These are phyloP conservation scores for Scytalopus superciliaris DNA, from an alignment of 2,113 vertebrate species.

Conservation along the genomic window DNA sequence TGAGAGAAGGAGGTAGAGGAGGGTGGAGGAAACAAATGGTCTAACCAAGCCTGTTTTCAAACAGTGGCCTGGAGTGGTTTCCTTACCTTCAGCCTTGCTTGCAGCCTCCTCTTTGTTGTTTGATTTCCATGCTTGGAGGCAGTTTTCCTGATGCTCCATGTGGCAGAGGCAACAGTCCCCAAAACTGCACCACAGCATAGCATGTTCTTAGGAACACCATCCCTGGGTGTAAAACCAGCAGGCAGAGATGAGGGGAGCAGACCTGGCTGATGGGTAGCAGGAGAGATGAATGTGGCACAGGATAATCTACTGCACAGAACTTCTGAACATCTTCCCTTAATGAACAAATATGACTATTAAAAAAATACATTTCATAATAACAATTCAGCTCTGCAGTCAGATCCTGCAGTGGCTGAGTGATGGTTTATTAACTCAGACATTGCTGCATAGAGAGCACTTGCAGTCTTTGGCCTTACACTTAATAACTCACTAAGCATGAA, in stretches of 20 bases:
- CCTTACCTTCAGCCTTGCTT: not conserved
- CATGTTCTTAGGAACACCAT: not conserved
- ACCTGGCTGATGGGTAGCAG: not conserved
- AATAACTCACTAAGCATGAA: constrained; percentile 67
- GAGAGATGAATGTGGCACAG: not conserved
- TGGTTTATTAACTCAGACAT: constrained; percentile 66
- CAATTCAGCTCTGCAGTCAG: constrained; percentile 2
- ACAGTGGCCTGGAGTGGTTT: not conserved
- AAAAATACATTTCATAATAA: constrained; percentile 1
- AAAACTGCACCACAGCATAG: not conserved
- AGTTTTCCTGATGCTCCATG: not conserved
- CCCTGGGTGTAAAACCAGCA: not conserved
- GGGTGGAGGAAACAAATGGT: not conserved
- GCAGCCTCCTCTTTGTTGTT: not conserved
- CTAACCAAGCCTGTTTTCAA: not conserved
- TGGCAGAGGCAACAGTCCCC: not conserved
- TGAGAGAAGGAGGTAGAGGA: not conserved
- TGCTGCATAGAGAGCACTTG: constrained; percentile 46
- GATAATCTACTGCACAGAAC: not conserved
- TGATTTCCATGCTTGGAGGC: not conserved
- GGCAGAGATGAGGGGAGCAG: not conserved
- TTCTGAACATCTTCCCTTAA: not conserved
- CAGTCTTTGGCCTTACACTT: constrained; percentile 61
- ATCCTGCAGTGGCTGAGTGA: constrained; percentile 42
- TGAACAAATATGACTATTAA: not conserved